These are phyloP conservation scores for Limosa lapponica DNA, from an alignment of 2,797 vertebrate genomes.

Conservation along the genomic window DNA sequence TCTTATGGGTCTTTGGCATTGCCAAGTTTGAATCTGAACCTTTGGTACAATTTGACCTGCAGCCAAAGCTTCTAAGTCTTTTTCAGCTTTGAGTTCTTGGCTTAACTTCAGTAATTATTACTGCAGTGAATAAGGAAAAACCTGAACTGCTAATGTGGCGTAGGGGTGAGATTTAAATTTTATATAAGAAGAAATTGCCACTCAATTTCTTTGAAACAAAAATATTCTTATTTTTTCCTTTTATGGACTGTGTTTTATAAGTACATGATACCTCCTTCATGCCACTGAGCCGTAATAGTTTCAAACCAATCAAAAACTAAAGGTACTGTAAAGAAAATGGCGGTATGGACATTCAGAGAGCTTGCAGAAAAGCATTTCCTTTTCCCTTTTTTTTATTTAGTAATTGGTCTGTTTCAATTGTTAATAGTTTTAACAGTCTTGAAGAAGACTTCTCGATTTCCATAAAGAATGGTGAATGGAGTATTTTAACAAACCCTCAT, in stretches of 20 bases:
- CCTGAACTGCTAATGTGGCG: neutral
- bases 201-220: neutral
- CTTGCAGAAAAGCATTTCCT: neutral
- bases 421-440: neutral
- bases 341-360: neutral
- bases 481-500: neutral
- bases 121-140: neutral
- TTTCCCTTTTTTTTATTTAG: neutral
- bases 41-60: neutral
- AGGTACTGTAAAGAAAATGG: neutral
- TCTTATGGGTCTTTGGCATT: neutral
- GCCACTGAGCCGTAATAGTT: neutral
- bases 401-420: neutral
- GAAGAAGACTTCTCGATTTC: conserved; percentile 1
- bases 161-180: neutral
- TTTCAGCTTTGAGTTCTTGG: neutral
- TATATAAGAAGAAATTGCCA: neutral
- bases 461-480: neutral
- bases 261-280: neutral
- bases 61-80: neutral
- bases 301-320: neutral
- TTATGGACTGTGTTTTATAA: neutral
- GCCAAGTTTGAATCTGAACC: neutral
- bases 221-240: neutral
- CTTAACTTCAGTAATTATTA: neutral